Percentiles rank a stretch among this genome's conserved stretches.
phyloP scores from a whole-genome alignment of 2,888 invertebrate genomes.

The Eupithecia vulgata region DNA sequence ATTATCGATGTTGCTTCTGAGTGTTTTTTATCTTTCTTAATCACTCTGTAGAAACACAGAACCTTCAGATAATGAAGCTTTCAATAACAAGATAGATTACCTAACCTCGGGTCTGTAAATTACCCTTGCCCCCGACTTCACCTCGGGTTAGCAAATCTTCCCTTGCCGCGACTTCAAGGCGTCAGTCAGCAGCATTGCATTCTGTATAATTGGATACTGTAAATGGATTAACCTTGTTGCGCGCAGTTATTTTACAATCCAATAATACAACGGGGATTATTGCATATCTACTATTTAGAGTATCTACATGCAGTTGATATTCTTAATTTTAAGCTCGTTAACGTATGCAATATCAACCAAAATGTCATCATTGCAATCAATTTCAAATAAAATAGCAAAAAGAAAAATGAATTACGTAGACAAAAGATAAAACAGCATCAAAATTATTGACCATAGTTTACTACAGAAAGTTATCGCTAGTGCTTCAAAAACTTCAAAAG shows the following conservation, averaged over 20 bases:
- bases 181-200: slow-evolving; percentile 43
- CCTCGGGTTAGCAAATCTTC: slow-evolving; percentile 40
- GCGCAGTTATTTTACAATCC: slow-evolving; percentile 64
- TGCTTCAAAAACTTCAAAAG: neutral
- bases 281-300: slow-evolving; percentile 13
- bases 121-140: slow-evolving; percentile 16
- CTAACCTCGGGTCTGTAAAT: neutral
- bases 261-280: slow-evolving; percentile 49
- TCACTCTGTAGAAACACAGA: too few species aligned
- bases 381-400: neutral
- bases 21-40: neutral
- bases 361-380: neutral
- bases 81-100: slow-evolving; percentile 22
- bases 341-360: neutral
- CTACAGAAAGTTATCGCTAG: neutral
- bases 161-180: slow-evolving; percentile 59
- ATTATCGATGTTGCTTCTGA: neutral
- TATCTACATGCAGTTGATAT: neutral
- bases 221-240: slow-evolving; percentile 66
- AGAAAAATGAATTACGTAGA: neutral
- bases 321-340: neutral
- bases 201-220: slow-evolving; percentile 70
- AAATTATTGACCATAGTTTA: neutral
- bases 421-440: neutral
- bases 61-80: slow-evolving; percentile 2